Conservation (phyloP, 92 coral and sea anemone species). For the Porites rus region DNA sequence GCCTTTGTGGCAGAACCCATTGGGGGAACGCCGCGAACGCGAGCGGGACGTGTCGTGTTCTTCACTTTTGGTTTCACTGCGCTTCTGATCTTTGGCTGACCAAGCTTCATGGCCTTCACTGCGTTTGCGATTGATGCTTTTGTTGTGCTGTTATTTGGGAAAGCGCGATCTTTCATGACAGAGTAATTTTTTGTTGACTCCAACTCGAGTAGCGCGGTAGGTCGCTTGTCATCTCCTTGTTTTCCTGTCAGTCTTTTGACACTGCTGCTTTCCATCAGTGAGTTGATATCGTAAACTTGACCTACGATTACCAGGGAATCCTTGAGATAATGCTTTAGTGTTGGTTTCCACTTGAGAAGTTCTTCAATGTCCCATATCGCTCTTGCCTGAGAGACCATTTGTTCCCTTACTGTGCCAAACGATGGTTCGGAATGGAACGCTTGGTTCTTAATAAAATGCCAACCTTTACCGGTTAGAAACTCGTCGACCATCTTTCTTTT, state of each 20-base stretch:
- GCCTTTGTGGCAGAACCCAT: constrained; percentile 46
- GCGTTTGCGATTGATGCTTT: neutral
- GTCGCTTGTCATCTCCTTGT: neutral
- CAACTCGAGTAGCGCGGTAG: constrained; percentile 6
- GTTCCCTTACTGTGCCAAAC: constrained; percentile 49
- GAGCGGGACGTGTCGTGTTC: constrained; percentile 15
- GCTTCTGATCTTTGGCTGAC: constrained; percentile 2
- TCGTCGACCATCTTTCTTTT: constrained; percentile 9
- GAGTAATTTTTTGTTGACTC: neutral
- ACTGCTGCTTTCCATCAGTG: constrained; percentile 14
- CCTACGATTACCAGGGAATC: constrained; percentile 49
- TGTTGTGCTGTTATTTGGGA: neutral
- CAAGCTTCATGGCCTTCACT: constrained; percentile 6
- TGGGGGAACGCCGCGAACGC: constrained; percentile 28
- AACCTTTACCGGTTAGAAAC: constrained; percentile 42
- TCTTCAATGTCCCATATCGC: constrained; percentile 64
- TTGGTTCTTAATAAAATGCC: constrained; percentile 42
- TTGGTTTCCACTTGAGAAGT: constrained; percentile 35
- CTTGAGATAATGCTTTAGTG: constrained; percentile 20
- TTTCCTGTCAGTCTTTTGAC: neutral
- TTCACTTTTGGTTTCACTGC: neutral
- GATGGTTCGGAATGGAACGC: constrained; percentile 49
- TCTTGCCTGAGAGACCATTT: constrained; percentile 41
- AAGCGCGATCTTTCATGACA: neutral
- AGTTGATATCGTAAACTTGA: constrained; percentile 40